phyloP scores from a whole-genome alignment of 2,113 vertebrate genomes.

The Protobothrops flavoviridis region DNA sequence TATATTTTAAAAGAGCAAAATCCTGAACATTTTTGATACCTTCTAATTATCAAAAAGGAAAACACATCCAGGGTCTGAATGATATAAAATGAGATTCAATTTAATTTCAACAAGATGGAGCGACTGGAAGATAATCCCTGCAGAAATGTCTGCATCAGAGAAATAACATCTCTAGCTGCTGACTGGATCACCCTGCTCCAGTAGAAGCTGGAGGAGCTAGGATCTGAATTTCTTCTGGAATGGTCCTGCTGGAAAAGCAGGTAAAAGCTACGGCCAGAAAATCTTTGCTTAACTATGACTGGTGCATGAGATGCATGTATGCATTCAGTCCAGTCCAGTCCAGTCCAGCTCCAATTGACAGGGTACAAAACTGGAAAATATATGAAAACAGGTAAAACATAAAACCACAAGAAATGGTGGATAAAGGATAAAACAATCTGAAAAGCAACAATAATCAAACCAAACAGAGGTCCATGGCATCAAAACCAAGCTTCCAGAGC shows the following conservation, averaged over 20 bases:
- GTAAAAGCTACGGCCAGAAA: neutral
- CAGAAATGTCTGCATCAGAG: neutral
- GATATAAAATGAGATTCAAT: neutral
- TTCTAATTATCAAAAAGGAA: neutral
- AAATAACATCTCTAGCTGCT: neutral
- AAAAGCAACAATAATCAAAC: neutral
- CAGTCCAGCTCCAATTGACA: neutral
- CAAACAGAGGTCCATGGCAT: neutral
- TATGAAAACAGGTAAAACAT: neutral
- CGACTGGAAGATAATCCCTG: neutral
- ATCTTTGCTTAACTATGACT: neutral
- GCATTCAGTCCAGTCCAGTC: too few species aligned
- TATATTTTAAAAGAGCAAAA: neutral
- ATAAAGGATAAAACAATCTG: neutral
- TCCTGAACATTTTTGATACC: neutral
- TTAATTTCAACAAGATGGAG: too few species aligned
- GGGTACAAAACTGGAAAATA: neutral
- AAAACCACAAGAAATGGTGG: neutral
- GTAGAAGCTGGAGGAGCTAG: neutral
- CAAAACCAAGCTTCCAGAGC: neutral
- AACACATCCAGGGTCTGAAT: neutral
- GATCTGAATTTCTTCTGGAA: neutral
- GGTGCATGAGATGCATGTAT: neutral
- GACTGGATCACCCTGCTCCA: neutral
- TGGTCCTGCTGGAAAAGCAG: neutral